Percentiles rank a stretch among this genome's conserved stretches.
Evolutionary conservation across 2,888 invertebrate genomes (phyloP).

Genomic region (Andrena trimmerana): DNA sequence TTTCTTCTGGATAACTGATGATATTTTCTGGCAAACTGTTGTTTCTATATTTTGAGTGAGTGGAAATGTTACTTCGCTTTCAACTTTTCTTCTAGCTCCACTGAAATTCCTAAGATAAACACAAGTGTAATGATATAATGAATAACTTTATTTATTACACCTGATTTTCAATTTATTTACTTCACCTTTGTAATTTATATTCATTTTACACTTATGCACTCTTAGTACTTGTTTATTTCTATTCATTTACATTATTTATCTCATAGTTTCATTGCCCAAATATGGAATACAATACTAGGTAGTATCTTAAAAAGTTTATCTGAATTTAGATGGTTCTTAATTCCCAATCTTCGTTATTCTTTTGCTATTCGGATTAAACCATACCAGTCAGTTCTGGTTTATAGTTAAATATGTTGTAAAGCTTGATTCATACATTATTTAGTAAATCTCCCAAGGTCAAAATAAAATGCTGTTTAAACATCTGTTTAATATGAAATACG

Average conservation of each 20-base stretch:
- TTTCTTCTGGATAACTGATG: not conserved
- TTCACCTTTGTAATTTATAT: not conserved
- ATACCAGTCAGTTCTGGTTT: too few relatives aligned
- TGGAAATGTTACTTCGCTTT: not conserved
- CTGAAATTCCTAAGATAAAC: constrained; percentile 23
- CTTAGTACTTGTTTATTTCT: not conserved
- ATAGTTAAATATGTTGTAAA: too few relatives aligned
- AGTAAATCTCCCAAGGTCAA: too few relatives aligned
- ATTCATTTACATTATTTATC: not conserved
- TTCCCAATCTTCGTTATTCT: not conserved
- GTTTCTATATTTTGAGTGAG: not conserved
- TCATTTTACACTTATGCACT: not conserved
- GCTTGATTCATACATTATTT: too few relatives aligned
- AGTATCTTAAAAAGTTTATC: not conserved
- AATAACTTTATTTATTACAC: not conserved
- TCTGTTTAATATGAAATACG: not conserved
- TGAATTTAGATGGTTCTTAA: not conserved
- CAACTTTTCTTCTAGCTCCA: constrained; percentile 10
- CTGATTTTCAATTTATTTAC: not conserved
- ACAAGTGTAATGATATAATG: constrained; percentile 11
- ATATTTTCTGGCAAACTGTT: not conserved
- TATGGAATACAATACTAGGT: too few relatives aligned
- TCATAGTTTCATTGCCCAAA: too few relatives aligned
- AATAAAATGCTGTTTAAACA: too few relatives aligned
- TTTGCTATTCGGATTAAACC: not conserved